phyloP scores from a whole-genome alignment of 2,113 vertebrate species.

The Saguinus midas region DNA sequence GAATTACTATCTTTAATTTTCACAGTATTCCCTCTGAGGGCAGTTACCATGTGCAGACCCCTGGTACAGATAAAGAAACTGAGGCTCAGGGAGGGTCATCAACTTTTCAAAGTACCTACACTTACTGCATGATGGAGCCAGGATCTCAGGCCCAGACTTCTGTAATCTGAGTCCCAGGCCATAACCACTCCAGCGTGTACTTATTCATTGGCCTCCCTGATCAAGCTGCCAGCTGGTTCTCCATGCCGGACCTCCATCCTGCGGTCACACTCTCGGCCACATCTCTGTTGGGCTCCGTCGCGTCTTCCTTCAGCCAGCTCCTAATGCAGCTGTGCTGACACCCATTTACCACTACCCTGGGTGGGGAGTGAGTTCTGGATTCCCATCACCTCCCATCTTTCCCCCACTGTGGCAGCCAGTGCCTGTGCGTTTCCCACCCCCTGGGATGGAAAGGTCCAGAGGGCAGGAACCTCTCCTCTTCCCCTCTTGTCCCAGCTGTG shows the following conservation, averaged over 20 bases:
- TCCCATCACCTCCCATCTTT: not conserved
- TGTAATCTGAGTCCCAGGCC: not conserved
- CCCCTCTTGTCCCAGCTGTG: not conserved
- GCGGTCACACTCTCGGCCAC: not conserved
- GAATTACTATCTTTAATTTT: not conserved
- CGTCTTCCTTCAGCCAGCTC: not conserved
- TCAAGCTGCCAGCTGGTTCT: not conserved
- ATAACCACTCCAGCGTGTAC: rapidly evolving
- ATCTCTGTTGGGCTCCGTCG: rapidly evolving
- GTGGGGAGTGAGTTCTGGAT: rapidly evolving
- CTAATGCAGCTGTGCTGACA: not conserved
- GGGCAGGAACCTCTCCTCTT: not conserved
- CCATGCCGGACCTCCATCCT: rapidly evolving
- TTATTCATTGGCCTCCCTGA: not conserved
- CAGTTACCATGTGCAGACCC: not conserved
- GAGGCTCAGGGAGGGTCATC: not conserved
- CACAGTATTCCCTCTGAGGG: not conserved
- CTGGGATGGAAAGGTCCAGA: not conserved
- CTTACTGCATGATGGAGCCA: not conserved
- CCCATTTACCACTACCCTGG: not conserved
- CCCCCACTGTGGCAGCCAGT: rapidly evolving
- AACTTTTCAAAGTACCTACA: not conserved
- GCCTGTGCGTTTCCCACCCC: not conserved
- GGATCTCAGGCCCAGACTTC: not conserved
- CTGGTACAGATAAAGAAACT: not conserved